Evolutionary conservation across 2,113 vertebrate species (phyloP), one percentile per base, ranked within the genome.

Genomic region (Zosterops hypoxanthus): DNA sequence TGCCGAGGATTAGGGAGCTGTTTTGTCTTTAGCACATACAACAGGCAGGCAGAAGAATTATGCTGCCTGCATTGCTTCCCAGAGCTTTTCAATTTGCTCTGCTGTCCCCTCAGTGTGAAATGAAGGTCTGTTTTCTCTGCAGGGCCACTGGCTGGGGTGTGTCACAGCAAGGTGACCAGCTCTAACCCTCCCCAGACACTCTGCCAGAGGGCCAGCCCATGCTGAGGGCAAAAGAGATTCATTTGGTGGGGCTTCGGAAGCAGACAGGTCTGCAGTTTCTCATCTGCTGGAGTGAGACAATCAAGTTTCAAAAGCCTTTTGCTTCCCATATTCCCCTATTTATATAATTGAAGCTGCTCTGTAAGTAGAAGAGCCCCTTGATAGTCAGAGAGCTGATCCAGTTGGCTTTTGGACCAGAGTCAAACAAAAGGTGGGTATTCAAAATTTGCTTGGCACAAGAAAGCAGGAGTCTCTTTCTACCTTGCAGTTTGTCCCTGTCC

Each of bases 331-430:
- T 60, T 65, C 28, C 52, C 61, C 22, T 22, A 12, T 59, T 39
- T 46, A 63, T 85, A 46, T 44, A 59, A 87, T 50, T 59, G 44
- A 81, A 60, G 79, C 12, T 77, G 25, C 26, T 80, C 41, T 36
- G 31, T 24, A 61, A 15, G n/a, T n/a, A 66, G 79, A 49, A 82
- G 17, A 82, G 61, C 5, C 26, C 13, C 49, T 90, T 41, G 44
- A 36, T 23, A 56, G 34, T 21, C 36, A 86, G 34, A 33, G 17
- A 77, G 34, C 1, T 12, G 56, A 66, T 28, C n/a, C 0, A 0
- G 39, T 23, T 2, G 5, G 34, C 21, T 82, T 88, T 82, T 13
- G 12, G 70, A 53, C 8, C 11, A 6, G 39, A 2, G 4, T 33
- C 41, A 77, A 76, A 56, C 5, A 29, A 33, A 52, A 65, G 23